Conservation (phyloP, 2,113 vertebrate species). For the Probosciger aterrimus region DNA sequence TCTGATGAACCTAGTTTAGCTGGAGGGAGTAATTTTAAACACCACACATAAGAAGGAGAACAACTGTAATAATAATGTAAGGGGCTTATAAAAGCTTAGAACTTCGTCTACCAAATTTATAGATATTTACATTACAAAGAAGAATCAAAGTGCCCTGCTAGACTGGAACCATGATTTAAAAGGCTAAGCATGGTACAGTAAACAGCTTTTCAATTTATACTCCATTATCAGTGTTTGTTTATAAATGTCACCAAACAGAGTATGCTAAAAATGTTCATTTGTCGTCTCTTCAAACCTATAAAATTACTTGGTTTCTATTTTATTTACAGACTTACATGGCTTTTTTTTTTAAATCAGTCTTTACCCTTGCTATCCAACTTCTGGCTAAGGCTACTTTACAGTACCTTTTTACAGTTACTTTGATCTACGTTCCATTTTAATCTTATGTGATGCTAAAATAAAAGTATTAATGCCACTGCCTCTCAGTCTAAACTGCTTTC, state of each 20-base stretch:
- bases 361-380: neutral
- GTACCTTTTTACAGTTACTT: neutral
- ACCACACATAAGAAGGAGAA: neutral
- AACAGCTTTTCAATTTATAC: slow-evolving; percentile 29
- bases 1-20: neutral
- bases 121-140: slow-evolving; percentile 8
- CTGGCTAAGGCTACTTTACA: neutral
- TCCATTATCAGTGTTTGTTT: slow-evolving; percentile 35
- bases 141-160: slow-evolving; percentile 23
- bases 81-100: neutral
- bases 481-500: neutral
- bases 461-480: neutral
- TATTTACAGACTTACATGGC: neutral
- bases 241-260: slow-evolving; percentile 12
- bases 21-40: neutral
- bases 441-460: neutral
- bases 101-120: neutral
- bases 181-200: neutral
- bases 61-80: neutral
- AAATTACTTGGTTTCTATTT: neutral
- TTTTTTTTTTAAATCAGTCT: neutral
- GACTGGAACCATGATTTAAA: slow-evolving; percentile 16
- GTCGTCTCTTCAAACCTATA: neutral
- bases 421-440: neutral
- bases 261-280: slow-evolving; percentile 2